Base-by-base conservation (phyloP, 2,797 vertebrate genomes). In the Sardinella longiceps region DNA sequence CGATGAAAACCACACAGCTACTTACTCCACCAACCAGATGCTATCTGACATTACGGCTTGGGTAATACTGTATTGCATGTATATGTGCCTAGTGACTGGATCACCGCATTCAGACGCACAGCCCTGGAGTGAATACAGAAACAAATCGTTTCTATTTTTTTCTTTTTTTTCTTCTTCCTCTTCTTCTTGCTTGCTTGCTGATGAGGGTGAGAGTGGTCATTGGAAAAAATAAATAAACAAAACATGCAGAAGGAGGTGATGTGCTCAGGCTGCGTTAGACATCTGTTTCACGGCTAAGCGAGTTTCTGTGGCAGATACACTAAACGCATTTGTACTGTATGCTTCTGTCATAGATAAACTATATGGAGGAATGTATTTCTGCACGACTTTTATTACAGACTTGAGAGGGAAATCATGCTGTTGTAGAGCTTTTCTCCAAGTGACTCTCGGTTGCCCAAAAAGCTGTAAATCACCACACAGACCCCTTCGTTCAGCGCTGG, bases 1-100 rank as follows among this genome's bases (percentile, higher is more conserved):
- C 89, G 90, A 87, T 88, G 87, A 89, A 91, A 91, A 90, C 87
- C 89, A 86, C 87, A 90, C 3, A 50, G 87, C 86, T 89, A 87
- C 89, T 90, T 89, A 83, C 88, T 90, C 87, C 89, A 91, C 88
- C 85, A 85, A 53, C 66, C 81, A 89, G 84, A 88, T 89, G 85
- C 84, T 85, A 88, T 89, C 84, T 87, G 88, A 90, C 86, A 84
- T 86, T 85, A 84, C 12, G 85, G 83, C 85, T 83, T 48, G 56
- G 89, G 86, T 90, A 83, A 85, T 86, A 82, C 70, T 53, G 51
- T 85, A 77, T 86, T 85, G 84, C 85, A n/a, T n/a, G n/a, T n/a
- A n/a, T n/a, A n/a, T n/a, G n/a, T n/a, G n/a, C n/a, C n/a, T n/a
- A n/a, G n/a, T n/a, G n/a, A n/a, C n/a, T n/a, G n/a, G n/a, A n/a